These are phyloP conservation scores for Siniperca undulata DNA, from an alignment of 2,797 vertebrate genomes.

Conservation along the genomic window DNA sequence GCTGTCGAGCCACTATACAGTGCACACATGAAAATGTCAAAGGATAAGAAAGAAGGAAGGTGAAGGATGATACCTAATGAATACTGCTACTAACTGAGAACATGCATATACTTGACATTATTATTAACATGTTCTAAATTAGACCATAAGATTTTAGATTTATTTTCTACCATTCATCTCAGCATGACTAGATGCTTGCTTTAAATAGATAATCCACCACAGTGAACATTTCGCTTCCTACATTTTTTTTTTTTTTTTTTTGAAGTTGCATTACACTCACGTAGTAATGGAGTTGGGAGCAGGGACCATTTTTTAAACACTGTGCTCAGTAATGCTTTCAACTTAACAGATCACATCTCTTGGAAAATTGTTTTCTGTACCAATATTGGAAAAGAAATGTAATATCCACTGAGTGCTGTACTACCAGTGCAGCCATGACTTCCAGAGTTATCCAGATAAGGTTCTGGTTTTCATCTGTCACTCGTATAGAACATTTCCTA, in stretches of 20 bases:
- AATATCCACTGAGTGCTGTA: conserved; percentile 7
- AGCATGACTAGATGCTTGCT: not conserved
- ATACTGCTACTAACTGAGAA: not conserved
- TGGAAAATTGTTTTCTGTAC: conserved; percentile 1
- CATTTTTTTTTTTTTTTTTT: not conserved
- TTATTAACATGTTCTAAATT: conserved; percentile 9
- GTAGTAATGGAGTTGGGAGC: not conserved
- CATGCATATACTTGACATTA: not conserved
- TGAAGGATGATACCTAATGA: conserved; percentile 20
- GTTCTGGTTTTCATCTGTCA: conserved; percentile 4
- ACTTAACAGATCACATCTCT: conserved; percentile 12
- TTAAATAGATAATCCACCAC: conserved; percentile 13
- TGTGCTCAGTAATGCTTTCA: conserved; percentile 1
- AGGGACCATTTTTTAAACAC: conserved; percentile 7
- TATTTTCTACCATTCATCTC: not conserved
- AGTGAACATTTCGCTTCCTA: not conserved
- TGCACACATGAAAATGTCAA: conserved; percentile 35
- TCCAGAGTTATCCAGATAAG: not conserved
- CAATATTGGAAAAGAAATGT: conserved; percentile 27
- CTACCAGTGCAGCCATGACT: not conserved
- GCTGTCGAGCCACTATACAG: not conserved
- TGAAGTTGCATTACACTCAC: conserved; percentile 1
- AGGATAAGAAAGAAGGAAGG: not conserved
- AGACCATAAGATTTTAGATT: not conserved
- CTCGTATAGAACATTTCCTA: not conserved